These are phyloP conservation scores for Falco biarmicus DNA, from an alignment of 2,797 vertebrate species.

Conservation along the genomic window DNA sequence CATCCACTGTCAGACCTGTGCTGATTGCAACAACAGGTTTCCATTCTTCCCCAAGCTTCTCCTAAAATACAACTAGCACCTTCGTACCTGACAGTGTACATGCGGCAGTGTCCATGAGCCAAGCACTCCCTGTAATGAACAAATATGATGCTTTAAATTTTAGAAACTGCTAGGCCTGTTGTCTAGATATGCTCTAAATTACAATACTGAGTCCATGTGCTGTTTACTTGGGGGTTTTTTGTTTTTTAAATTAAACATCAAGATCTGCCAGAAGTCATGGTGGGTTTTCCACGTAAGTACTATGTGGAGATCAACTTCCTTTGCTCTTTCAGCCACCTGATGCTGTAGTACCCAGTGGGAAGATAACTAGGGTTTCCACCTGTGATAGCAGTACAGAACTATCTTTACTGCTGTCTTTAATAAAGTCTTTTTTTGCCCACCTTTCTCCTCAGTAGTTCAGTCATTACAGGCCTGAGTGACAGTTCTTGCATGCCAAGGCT, in stretches of 20 bases:
- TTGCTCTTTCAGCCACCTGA: not conserved
- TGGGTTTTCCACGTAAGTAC: not conserved
- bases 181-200: not conserved
- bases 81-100: not conserved
- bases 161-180: not conserved
- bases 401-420: not conserved
- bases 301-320: not conserved
- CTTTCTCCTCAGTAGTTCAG: not conserved
- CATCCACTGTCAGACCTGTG: not conserved
- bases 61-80: not conserved
- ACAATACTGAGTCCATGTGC: not conserved
- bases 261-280: not conserved
- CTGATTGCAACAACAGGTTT: not conserved
- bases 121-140: rapidly evolving
- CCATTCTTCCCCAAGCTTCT: not conserved
- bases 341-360: not conserved
- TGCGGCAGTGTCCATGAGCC: not conserved
- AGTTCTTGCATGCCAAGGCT: not conserved
- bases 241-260: not conserved
- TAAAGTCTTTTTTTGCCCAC: not conserved
- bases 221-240: not conserved
- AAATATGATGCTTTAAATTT: not conserved
- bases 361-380: not conserved
- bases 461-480: not conserved
- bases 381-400: not conserved